phyloP scores from a whole-genome alignment of 1,140 invertebrate species.

The Pentalonia nigronervosa region DNA sequence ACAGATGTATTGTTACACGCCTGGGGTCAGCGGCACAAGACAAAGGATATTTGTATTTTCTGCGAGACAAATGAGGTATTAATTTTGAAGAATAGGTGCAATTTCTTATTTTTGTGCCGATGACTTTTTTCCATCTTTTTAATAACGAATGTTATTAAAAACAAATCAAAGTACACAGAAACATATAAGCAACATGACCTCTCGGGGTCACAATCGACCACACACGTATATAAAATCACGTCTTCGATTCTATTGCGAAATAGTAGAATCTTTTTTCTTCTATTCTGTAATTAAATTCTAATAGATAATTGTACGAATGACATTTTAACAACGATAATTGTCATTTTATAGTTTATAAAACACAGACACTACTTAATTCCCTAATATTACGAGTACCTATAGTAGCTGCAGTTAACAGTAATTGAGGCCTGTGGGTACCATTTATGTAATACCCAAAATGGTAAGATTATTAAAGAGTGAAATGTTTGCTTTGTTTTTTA shows the following conservation, averaged over 20 bases:
- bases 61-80: constrained; percentile 49
- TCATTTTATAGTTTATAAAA: not conserved
- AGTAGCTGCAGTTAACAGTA: not conserved
- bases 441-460: constrained; percentile 2
- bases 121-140: not conserved
- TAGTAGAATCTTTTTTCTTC: constrained; percentile 16
- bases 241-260: constrained; percentile 32
- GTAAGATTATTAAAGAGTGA: not conserved
- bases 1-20: constrained; percentile 39
- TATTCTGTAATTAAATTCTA: not conserved
- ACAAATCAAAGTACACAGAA: constrained; percentile 11
- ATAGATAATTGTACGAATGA: not conserved
- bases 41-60: constrained; percentile 42
- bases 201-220: constrained; percentile 30
- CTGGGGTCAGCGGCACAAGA: constrained; percentile 49
- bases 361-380: not conserved
- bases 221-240: not conserved
- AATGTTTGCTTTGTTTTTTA: not conserved
- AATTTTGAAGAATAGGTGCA: constrained; percentile 8
- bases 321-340: constrained; percentile 10
- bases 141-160: constrained; percentile 43
- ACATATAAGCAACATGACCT: not conserved
- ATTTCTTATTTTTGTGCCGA: constrained; percentile 23
- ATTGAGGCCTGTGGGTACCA: not conserved
- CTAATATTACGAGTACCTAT: not conserved